Conservation (phyloP, 2,797 vertebrate genomes). For the Gymnodraco acuticeps region DNA sequence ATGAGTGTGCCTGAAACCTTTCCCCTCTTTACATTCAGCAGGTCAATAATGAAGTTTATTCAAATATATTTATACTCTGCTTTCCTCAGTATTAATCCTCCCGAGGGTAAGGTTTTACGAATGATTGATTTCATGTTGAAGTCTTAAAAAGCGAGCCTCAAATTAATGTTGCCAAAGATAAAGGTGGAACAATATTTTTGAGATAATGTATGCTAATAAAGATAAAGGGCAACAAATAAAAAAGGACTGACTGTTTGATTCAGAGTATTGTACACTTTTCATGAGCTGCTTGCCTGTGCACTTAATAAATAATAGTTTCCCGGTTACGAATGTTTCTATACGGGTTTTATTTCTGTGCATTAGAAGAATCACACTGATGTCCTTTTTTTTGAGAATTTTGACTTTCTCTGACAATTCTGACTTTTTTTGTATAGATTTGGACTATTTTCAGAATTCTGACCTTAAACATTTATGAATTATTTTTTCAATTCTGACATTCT, state of each 20-base stretch:
- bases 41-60: constrained; percentile 35
- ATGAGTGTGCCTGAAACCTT: constrained; percentile 62
- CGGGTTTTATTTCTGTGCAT: not conserved
- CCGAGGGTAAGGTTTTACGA: constrained; percentile 11
- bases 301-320: constrained; percentile 49
- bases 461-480: no score
- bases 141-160: constrained; percentile 32
- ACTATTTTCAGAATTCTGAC: no score
- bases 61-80: constrained; percentile 47
- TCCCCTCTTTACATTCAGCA: not conserved
- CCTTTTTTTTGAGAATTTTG: no score
- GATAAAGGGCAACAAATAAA: constrained; percentile 59
- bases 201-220: constrained; percentile 46
- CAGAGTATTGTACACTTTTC: constrained; percentile 25
- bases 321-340: not conserved
- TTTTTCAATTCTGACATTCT: no score
- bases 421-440: no score
- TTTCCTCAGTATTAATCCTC: constrained; percentile 50
- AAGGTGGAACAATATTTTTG: constrained; percentile 58
- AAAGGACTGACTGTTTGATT: constrained; percentile 42
- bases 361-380: not conserved
- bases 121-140: constrained; percentile 70
- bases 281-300: constrained; percentile 21
- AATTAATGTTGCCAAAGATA: constrained; percentile 68
- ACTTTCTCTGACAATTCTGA: no score